phyloP scores from a whole-genome alignment of 2,797 vertebrate genomes.

The Scyliorhinus canicula region DNA sequence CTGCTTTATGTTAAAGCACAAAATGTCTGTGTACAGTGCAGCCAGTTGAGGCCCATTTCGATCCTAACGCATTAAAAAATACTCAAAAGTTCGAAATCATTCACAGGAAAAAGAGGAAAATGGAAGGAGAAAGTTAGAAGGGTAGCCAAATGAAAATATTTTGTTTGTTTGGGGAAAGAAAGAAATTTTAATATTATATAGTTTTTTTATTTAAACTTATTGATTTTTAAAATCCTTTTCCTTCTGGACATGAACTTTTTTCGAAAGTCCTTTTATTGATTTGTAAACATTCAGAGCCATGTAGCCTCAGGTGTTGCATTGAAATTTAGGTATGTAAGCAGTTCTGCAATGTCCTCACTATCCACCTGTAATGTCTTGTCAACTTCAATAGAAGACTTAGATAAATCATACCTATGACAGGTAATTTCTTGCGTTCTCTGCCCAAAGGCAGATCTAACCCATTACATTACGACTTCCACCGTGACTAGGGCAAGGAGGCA shows the following conservation, averaged over 20 bases:
- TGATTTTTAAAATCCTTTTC: not conserved
- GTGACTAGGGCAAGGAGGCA: too few relatives aligned
- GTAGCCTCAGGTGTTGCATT: not conserved
- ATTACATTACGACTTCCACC: too few relatives aligned
- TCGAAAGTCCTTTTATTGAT: not conserved
- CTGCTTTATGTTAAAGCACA: not conserved
- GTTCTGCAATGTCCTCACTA: not conserved
- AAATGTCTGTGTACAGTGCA: not conserved
- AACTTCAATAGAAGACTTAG: not conserved
- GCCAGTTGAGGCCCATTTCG: not conserved
- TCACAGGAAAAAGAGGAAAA: not conserved
- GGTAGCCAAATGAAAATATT: not conserved
- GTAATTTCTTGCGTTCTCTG: too few relatives aligned
- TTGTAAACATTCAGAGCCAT: too few relatives aligned
- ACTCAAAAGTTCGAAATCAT: not conserved
- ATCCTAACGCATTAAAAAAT: not conserved
- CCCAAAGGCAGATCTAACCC: too few relatives aligned
- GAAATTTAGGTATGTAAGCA: not conserved
- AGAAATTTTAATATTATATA: not conserved
- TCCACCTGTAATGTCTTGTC: not conserved
- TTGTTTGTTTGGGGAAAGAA: not conserved
- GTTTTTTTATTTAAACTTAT: not conserved
- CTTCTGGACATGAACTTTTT: not conserved
- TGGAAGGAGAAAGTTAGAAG: not conserved
- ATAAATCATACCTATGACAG: not conserved